Evolutionary conservation across 2,113 vertebrate genomes (phyloP), one percentile per base, ranked within the genome.

Genomic region (Xiphophorus maculatus): DNA sequence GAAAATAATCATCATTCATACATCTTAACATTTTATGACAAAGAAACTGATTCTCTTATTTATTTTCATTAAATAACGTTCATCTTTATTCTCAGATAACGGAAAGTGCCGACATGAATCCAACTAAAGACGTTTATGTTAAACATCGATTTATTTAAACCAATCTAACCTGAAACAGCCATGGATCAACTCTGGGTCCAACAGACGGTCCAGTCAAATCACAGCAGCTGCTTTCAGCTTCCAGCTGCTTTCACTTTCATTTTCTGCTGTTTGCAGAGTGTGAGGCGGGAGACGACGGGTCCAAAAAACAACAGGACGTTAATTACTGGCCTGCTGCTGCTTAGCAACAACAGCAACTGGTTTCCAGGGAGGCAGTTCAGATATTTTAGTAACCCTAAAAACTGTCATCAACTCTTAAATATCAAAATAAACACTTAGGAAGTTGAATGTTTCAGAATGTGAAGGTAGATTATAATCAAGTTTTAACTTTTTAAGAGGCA

Each of bases 1-100:
- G 15, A 54, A 54, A 19, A 54, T 17, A 22, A 42, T 44, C 17
- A 44, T 44, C 17, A 15, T 11, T 48, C 44, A n/a, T 74, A 3
- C 28, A 48, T 30, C 66, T 78, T 13, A 79, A 66, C 28, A 51
- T 30, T 60, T 76, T 17, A 79, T 66, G 30, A 80, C 17, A 77
- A 22, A 71, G 35, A 82, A 54, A 13, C 32, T 1, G 22, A 11
- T 67, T 67, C 22, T 42, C 76, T 80, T 68, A 83, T 32, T 48
- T 15, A 28, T 32, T 81, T 86, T 83, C 78, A 85, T 85, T 87
- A 87, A 84, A 82, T 66, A 90, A 73, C 1, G 3, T 58, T 58
- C 10, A 58, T 58, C 2, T 58, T n/a, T 58, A 58, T n/a, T n/a
- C 22, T 69, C n/a, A 71, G 60, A 79, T 62, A 70, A 77, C 30